Base-by-base conservation (phyloP, 1,140 invertebrate genomes). In the Bombus fervidus region DNA sequence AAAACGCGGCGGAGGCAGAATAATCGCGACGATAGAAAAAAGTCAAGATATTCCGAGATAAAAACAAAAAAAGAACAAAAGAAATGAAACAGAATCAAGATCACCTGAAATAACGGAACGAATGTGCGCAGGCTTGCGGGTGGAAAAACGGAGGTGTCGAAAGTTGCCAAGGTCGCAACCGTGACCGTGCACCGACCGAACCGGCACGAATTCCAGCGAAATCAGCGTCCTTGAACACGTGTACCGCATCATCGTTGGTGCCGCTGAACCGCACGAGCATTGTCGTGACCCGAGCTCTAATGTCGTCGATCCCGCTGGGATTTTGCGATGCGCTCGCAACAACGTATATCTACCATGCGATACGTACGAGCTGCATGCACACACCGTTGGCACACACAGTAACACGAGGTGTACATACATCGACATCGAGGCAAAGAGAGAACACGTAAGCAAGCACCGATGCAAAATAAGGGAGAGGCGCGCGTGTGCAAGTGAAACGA, bases 221-320 rank as follows among this genome's bases (percentile, higher is more conserved):
- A 81, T 68, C 78, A 34, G 37, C 71, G 83, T 80, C 79, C 84
- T 85, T 81, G 84, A 74, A 74, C 79, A 80, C 84, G 78, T 81
- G 84, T 75, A 85, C 71, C 78, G 69, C 79, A 80, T 81, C 71
- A 75, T 85, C 84, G 71, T 9, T 43, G 78, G 37, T 57, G 82
- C 82, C n/a, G 28, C 25, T 85, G 83, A 85, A 85, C 83, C 76
- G 76, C 83, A 85, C 83, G 83, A 80, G 76, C 83, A 72, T 72
- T 80, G 83, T 85, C 83, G 83, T 85, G 83, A 85, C 83, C 84
- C 84, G 78, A 74, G 84, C 84, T 85, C 84, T 81, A 85, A 85
- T 85, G 79, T 85, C 79, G 78, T 69, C 84, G 84, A 81, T 85
- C 84, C 84, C 79, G 59, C 37, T 59, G 79, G 71, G 79, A 85